phyloP scores from a whole-genome alignment of 2,888 invertebrate species.

The Agonopterix subpropinquella region DNA sequence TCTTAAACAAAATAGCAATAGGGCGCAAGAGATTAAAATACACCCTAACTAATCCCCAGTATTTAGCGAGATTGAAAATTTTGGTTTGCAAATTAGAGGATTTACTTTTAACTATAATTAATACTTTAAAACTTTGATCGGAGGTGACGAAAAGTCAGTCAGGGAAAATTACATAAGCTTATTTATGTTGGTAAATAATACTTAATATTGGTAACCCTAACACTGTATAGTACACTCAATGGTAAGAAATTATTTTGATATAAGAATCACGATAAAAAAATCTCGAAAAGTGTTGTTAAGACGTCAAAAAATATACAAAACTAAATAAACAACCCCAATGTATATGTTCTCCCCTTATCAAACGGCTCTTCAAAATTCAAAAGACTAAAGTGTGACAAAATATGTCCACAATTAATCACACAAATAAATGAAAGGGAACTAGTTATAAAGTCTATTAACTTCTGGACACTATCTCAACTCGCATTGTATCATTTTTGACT shows the following conservation, averaged over 20 bases:
- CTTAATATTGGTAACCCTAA: too few species aligned
- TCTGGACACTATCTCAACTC: slow-evolving; percentile 38
- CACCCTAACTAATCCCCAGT: slow-evolving; percentile 29
- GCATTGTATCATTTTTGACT: slow-evolving; percentile 24
- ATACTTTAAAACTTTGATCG: slow-evolving; percentile 13
- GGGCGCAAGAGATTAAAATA: slow-evolving; percentile 27
- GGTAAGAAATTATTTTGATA: too few species aligned
- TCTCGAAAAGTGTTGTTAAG: too few species aligned
- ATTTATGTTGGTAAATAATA: too few species aligned
- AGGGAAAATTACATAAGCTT: too few species aligned
- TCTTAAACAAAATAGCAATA: slow-evolving; percentile 10
- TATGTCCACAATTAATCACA: slow-evolving; percentile 22
- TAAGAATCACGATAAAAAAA: too few species aligned
- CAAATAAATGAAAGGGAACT: slow-evolving; percentile 26
- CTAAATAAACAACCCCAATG: too few species aligned
- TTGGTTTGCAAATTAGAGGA: slow-evolving; percentile 28
- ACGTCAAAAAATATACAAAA: too few species aligned
- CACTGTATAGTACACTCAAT: not conserved
- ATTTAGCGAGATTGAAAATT: slow-evolving; percentile 26
- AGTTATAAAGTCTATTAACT: slow-evolving; percentile 44
- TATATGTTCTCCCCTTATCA: too few species aligned
- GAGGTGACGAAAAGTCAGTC: not conserved
- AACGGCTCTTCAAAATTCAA: slow-evolving; percentile 1
- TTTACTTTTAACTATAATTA: slow-evolving; percentile 26
- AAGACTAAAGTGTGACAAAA: slow-evolving; percentile 15